Evolutionary conservation across 2,797 vertebrate species (phyloP).

Genomic region (Myripristis jacobus): DNA sequence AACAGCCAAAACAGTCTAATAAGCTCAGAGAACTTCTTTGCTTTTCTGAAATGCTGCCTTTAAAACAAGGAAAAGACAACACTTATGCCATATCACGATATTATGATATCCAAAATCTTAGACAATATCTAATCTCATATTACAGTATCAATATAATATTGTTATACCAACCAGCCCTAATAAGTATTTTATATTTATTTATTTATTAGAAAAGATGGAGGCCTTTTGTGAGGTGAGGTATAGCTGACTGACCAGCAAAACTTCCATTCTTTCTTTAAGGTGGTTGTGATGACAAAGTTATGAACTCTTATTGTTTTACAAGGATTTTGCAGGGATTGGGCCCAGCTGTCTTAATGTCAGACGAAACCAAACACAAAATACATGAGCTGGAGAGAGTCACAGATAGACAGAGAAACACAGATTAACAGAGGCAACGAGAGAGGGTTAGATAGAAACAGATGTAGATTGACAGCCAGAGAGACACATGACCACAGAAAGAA

Average conservation of each 20-base stretch:
- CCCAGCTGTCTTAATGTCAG: constrained; percentile 10
- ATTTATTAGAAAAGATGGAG: too few species aligned
- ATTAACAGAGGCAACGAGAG: not conserved
- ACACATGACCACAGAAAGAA: constrained; percentile 28
- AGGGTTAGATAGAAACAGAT: not conserved
- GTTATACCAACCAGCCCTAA: too few species aligned
- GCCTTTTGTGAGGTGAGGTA: too few species aligned
- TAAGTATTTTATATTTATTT: too few species aligned
- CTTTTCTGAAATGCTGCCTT: too few species aligned
- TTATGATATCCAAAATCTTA: too few species aligned
- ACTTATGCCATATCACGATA: too few species aligned
- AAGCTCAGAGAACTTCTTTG: too few species aligned
- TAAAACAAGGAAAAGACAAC: too few species aligned
- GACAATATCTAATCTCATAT: too few species aligned
- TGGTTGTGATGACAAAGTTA: constrained; percentile 8
- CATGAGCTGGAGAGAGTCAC: constrained; percentile 18
- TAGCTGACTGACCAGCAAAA: not conserved
- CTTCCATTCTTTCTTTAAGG: constrained; percentile 1
- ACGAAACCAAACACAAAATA: constrained; percentile 26
- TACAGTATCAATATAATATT: too few species aligned
- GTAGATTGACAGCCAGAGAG: not conserved
- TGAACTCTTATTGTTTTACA: constrained; percentile 6
- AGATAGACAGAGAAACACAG: not conserved
- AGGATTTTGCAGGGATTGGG: constrained; percentile 3
- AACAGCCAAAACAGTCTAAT: too few species aligned